A percentile compares a stretch with the other conserved stretches of the same genome.
These are phyloP conservation scores for Lucilia sericata DNA, from an alignment of 1,140 invertebrate genomes.

Conservation along the genomic window DNA sequence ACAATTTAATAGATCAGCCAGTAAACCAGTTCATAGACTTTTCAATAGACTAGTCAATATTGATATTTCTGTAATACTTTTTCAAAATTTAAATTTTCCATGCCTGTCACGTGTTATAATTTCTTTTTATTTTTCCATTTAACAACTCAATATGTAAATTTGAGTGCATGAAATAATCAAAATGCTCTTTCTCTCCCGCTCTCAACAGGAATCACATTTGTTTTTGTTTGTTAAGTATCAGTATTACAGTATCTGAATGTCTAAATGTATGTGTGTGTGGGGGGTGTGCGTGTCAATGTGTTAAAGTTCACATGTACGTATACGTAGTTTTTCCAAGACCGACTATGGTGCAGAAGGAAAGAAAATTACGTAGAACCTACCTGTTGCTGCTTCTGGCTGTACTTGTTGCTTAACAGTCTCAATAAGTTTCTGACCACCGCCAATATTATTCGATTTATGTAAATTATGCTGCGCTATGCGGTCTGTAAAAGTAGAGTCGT, in stretches of 20 bases:
- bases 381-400: slow-evolving; percentile 64
- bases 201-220: no score
- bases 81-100: no score
- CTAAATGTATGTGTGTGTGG: neutral
- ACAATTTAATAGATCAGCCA: no score
- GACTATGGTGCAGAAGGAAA: neutral
- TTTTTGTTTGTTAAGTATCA: no score
- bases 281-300: neutral
- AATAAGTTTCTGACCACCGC: slow-evolving; percentile 58
- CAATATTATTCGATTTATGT: slow-evolving; percentile 51
- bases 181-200: no score
- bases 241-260: neutral
- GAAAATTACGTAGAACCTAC: slow-evolving; percentile 50
- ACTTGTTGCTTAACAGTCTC: slow-evolving; percentile 65
- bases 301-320: neutral
- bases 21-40: no score
- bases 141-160: no score
- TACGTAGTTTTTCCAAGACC: neutral
- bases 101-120: no score
- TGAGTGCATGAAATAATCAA: no score
- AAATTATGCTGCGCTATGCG: slow-evolving; percentile 58
- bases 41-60: no score
- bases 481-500: slow-evolving; percentile 54
- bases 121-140: no score
- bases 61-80: no score